Evolutionary conservation across 2,797 vertebrate genomes (phyloP).

Genomic region (Lithobates pipiens): DNA sequence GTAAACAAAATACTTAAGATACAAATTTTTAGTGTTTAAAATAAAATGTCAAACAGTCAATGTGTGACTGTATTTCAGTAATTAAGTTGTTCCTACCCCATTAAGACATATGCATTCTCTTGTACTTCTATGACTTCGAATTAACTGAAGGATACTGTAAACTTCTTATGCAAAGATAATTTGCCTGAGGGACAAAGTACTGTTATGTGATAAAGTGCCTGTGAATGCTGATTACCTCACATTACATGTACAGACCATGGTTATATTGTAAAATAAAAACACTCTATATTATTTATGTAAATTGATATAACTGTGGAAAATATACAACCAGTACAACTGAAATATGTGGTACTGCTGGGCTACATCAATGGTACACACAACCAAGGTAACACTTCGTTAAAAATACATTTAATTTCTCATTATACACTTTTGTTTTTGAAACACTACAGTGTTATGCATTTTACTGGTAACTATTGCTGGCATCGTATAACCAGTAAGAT

Average conservation of each 20-base stretch:
- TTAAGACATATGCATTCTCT: slow-evolving; percentile 65
- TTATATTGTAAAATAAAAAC: not conserved
- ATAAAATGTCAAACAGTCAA: slow-evolving; percentile 62
- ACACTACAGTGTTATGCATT: too few species aligned
- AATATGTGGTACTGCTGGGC: too few species aligned
- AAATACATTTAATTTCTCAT: too few species aligned
- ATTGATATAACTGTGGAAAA: not conserved
- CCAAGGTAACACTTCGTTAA: too few species aligned
- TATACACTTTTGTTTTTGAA: too few species aligned
- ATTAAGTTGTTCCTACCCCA: slow-evolving; percentile 64
- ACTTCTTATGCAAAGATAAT: slow-evolving; percentile 65
- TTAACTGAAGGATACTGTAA: slow-evolving; percentile 64
- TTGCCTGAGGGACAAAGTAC: slow-evolving; percentile 57
- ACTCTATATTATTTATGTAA: slow-evolving; percentile 11
- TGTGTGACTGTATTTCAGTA: slow-evolving; percentile 62
- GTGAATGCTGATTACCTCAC: slow-evolving; percentile 62
- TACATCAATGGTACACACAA: too few species aligned
- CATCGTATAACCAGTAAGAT: too few species aligned
- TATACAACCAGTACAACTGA: not conserved
- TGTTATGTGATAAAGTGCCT: slow-evolving; percentile 61
- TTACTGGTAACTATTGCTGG: too few species aligned
- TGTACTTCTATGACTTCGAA: slow-evolving; percentile 64
- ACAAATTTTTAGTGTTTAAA: slow-evolving; percentile 61
- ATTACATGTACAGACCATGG: slow-evolving; percentile 47
- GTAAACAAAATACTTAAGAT: slow-evolving; percentile 51